These are phyloP conservation scores for Bettongia penicillata DNA, from an alignment of 2,113 vertebrate genomes.

Conservation along the genomic window DNA sequence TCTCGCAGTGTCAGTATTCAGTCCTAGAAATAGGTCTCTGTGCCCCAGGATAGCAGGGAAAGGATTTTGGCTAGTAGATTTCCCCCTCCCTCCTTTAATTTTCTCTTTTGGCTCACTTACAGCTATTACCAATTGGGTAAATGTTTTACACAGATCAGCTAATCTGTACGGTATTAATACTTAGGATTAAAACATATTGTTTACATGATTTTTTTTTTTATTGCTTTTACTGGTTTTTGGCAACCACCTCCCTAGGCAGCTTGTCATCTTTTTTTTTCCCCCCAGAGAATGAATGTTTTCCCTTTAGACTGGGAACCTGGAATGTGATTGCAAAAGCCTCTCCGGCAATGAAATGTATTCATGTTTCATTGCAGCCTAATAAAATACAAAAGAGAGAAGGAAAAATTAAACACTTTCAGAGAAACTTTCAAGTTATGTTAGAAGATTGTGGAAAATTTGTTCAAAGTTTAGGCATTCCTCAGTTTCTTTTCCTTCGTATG, in stretches of 20 bases:
- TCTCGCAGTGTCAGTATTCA: neutral
- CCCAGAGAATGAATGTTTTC: slow-evolving; percentile 36
- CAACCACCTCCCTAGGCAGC: neutral
- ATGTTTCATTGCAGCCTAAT: slow-evolving; percentile 32
- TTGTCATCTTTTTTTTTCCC: neutral
- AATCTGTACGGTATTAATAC: slow-evolving; percentile 35
- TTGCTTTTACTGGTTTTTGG: slow-evolving; percentile 8
- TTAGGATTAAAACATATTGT: neutral
- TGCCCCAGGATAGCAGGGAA: neutral
- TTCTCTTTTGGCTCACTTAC: slow-evolving; percentile 10
- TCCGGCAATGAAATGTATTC: slow-evolving; percentile 2
- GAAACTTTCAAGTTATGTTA: neutral
- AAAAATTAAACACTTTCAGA: neutral
- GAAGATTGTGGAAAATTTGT: neutral
- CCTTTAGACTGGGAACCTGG: slow-evolving; percentile 21
- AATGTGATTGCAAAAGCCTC: slow-evolving; percentile 14
- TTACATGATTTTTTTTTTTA: slow-evolving; percentile 13
- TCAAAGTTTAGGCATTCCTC: neutral
- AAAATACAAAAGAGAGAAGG: slow-evolving; percentile 17
- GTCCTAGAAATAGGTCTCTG: neutral
- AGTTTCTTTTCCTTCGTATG: neutral
- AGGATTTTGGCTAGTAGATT: neutral
- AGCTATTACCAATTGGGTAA: neutral
- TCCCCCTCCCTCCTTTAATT: neutral
- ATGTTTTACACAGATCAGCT: neutral